phyloP scores from a whole-genome alignment of 2,888 invertebrate genomes.

The Limnephilus rhombicus region DNA sequence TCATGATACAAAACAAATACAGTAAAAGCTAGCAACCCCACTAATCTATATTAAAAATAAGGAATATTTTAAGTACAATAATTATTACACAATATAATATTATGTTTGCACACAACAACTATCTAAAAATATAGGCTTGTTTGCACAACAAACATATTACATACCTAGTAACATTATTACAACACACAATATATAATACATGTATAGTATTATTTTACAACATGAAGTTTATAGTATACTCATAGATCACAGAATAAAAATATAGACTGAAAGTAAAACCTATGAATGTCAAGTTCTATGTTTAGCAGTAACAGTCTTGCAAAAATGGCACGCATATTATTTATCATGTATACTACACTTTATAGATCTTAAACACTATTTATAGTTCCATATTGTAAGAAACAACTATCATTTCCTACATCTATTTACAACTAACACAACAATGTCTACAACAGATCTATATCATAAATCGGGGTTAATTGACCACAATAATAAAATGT shows the following conservation, averaged over 20 bases:
- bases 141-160: slow-evolving; percentile 3
- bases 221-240: slow-evolving; percentile 58
- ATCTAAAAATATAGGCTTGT: slow-evolving; percentile 54
- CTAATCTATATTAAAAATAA: neutral
- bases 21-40: slow-evolving; percentile 11
- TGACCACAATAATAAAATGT: neutral
- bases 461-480: slow-evolving; percentile 9
- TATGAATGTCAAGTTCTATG: slow-evolving; percentile 54
- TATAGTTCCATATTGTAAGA: neutral
- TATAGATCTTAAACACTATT: neutral
- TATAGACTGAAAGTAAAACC: slow-evolving; percentile 55
- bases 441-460: neutral
- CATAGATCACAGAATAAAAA: slow-evolving; percentile 63
- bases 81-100: neutral
- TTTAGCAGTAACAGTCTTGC: slow-evolving; percentile 65
- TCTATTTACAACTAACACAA: slow-evolving; percentile 12
- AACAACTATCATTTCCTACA: neutral
- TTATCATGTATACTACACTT: slow-evolving; percentile 21
- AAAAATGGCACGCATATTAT: slow-evolving; percentile 64
- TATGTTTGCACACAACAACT: slow-evolving; percentile 40
- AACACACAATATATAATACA: slow-evolving; percentile 19
- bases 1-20: neutral
- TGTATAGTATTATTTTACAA: neutral
- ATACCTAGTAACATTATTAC: slow-evolving; percentile 24
- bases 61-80: neutral